Evolutionary conservation across 1,140 invertebrate species (phyloP).

Genomic region (Pseudobourletiella spinata): DNA sequence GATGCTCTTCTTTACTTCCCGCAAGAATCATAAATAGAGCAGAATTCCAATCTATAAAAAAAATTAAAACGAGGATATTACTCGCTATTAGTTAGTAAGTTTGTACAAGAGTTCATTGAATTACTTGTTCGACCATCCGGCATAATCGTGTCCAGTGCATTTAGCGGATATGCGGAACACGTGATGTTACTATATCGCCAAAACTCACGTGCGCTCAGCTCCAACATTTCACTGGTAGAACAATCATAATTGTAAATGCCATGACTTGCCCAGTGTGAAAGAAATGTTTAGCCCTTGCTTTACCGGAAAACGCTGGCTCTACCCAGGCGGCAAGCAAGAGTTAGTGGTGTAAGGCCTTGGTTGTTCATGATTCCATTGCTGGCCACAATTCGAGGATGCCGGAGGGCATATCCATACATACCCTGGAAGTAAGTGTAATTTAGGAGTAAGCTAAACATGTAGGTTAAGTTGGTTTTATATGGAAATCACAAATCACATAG

Average conservation of each 20-base stretch:
- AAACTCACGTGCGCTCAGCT: conserved; percentile 88
- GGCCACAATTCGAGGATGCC: conserved; percentile 85
- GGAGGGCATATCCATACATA: conserved; percentile 95
- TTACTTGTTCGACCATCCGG: conserved; percentile 90
- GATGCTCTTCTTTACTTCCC: conserved; percentile 92
- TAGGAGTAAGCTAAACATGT: no score
- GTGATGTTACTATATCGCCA: conserved; percentile 99
- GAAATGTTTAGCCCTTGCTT: no score
- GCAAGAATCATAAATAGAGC: conserved; percentile 96
- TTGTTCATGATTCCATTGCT: conserved; percentile 79
- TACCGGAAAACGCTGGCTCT: conserved; percentile 76
- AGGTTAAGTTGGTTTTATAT: no score
- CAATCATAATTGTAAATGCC: no score
- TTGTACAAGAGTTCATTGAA: no score
- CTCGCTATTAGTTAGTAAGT: background rate
- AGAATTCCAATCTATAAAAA: conserved; percentile 86
- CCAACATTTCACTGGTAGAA: conserved; percentile 77
- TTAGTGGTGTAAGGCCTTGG: conserved; percentile 87
- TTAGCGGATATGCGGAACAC: conserved; percentile 94
- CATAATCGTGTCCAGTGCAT: conserved; percentile 87
- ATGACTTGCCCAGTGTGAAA: no score
- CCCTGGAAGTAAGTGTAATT: conserved; percentile 67
- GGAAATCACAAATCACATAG: no score
- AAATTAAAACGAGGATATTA: background rate
- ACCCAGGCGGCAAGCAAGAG: conserved; percentile 90